Evolutionary conservation across 2,888 invertebrate genomes (phyloP), one percentile per base, ranked within the genome.

Genomic region (Limulus polyphemus): DNA sequence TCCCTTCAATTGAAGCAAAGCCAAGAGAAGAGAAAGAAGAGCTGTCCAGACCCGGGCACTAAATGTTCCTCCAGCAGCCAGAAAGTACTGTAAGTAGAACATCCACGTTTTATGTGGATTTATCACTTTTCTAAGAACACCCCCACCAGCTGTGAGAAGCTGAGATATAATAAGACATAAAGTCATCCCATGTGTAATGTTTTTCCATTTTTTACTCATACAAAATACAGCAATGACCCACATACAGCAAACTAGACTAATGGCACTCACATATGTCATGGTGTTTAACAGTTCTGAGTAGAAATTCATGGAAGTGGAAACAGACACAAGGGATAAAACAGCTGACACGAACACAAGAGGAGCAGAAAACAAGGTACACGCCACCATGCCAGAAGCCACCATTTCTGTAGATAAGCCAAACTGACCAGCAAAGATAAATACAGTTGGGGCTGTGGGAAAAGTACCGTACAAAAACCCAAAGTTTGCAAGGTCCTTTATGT

Each of bases 381-480:
- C 87, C 7, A 95, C 94, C 90, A 95, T 90, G 48, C 65, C 65
- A 32, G 66, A 63, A 48, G 70, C 67, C n/a, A 71, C 62, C 5
- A 69, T 60, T 32, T 67, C 60, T 46, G 68, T 57, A 13, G 65
- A 59, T 46, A 88, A 83, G 74, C 90, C 91, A 59, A 91, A 77
- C 68, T 90, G 85, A 54, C 88, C 83, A 1, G 95, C 90, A 77
- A 93, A 92, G 4, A 97, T 91, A 75, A 95, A 94, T 0, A 93
- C 90, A n/a, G 91, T 91, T 0, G 95, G 95, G 0, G 95, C 95
- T 1, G 93, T 86, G 0, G 97, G 97, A 76, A 97, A 89, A 0
- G 94, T 94, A 60, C 97, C 95, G 74, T 95, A 95, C 0, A 97
- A 80, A 78, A 97, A 97, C 0, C 91, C 95, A 75, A 90, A 95